Evolutionary conservation across 2,888 invertebrate genomes (phyloP).

Genomic region (Drosophila greeni): DNA sequence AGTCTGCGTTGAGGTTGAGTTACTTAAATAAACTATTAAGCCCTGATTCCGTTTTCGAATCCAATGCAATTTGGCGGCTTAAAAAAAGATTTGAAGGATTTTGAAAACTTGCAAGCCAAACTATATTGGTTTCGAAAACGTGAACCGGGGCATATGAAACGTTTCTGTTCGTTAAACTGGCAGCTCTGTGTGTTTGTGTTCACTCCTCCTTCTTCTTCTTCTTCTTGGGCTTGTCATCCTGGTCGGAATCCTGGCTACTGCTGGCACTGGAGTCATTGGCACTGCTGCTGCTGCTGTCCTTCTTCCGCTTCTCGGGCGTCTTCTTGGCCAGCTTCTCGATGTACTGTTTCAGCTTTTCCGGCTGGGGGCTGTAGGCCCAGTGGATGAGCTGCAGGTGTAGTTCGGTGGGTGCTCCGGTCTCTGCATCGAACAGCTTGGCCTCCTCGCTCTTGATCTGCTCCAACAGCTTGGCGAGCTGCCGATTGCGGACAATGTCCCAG

Average conservation of each 20-base stretch:
- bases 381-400: slow-evolving; percentile 85
- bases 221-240: slow-evolving; percentile 56
- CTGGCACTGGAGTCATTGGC: slow-evolving; percentile 34
- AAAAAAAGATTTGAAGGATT: background rate
- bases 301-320: slow-evolving; percentile 60
- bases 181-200: slow-evolving; percentile 8
- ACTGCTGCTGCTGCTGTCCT: slow-evolving; percentile 52
- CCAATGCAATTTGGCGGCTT: background rate
- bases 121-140: slow-evolving; percentile 11
- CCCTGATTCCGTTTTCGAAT: slow-evolving; percentile 11
- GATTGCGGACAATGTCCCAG: slow-evolving; percentile 88
- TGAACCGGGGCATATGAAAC: slow-evolving; percentile 38
- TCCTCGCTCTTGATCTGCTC: slow-evolving; percentile 82
- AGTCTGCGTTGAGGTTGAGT: slow-evolving; percentile 64
- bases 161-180: slow-evolving; percentile 66
- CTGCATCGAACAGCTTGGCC: slow-evolving; percentile 82
- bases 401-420: slow-evolving; percentile 84
- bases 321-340: slow-evolving; percentile 75
- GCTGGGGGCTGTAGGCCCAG: slow-evolving; percentile 88
- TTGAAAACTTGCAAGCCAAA: background rate
- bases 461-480: slow-evolving; percentile 81
- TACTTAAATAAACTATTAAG: slow-evolving; percentile 60
- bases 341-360: slow-evolving; percentile 83
- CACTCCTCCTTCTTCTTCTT: slow-evolving; percentile 50
- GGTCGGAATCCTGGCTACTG: slow-evolving; percentile 45